Percentiles rank a stretch among this genome's conserved stretches.
Conservation (phyloP, 2,888 invertebrate genomes). For the Mythimna albipuncta region DNA sequence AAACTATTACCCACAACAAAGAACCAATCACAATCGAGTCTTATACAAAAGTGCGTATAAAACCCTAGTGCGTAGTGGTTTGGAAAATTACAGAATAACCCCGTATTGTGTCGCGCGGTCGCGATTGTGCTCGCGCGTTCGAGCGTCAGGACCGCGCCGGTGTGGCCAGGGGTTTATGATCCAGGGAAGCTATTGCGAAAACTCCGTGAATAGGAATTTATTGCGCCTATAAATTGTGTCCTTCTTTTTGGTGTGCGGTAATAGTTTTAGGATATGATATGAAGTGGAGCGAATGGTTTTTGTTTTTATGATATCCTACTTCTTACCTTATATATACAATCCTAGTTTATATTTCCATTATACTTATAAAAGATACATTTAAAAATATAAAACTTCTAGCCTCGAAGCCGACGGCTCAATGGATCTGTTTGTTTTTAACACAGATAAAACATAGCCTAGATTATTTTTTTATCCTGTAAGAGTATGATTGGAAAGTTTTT, state of each 20-base stretch:
- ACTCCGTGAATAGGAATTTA: conserved; percentile 62
- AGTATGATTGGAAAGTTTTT: too few relatives aligned
- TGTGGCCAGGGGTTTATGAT: conserved; percentile 54
- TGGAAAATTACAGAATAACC: conserved; percentile 85
- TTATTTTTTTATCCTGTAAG: too few relatives aligned
- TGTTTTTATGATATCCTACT: not conserved
- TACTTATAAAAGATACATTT: not conserved
- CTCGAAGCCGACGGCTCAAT: too few relatives aligned
- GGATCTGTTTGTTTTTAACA: too few relatives aligned
- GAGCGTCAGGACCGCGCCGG: conserved; percentile 62
- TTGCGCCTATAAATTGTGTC: conserved; percentile 49
- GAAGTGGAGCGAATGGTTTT: not conserved
- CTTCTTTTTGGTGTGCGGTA: conserved; percentile 29
- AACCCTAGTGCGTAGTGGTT: conserved; percentile 80
- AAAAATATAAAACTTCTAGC: too few relatives aligned
- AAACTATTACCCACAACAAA: conserved; percentile 63
- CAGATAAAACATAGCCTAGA: too few relatives aligned
- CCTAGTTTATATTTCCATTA: not conserved
- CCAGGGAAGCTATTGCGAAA: conserved; percentile 57
- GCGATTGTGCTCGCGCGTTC: conserved; percentile 76
- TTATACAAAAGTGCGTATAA: conserved; percentile 72
- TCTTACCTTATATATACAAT: not conserved
- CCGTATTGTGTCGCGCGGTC: conserved; percentile 65
- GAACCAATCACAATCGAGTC: conserved; percentile 27
- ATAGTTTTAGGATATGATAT: conserved; percentile 18